Evolutionary conservation across 2,797 vertebrate species (phyloP).

Genomic region (Leptoclinus maculatus): DNA sequence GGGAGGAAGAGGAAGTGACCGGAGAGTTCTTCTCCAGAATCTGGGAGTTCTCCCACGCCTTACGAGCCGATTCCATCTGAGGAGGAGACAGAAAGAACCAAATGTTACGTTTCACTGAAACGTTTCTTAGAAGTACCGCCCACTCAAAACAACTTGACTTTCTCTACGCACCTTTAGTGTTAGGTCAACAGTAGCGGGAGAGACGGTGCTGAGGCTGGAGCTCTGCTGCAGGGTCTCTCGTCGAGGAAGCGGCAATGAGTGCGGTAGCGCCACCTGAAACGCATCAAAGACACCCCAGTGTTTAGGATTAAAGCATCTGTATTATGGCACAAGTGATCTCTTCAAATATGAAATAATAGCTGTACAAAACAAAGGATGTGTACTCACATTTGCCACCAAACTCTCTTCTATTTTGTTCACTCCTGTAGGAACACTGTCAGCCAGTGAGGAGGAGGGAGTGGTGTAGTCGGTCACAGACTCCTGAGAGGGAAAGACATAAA

Average conservation of each 20-base stretch:
- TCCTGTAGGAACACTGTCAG: conserved; percentile 92
- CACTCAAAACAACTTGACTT: neutral
- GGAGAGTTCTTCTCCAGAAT: conserved; percentile 95
- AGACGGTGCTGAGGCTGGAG: conserved; percentile 96
- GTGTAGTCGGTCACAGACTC: conserved; percentile 99
- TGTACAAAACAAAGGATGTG: neutral
- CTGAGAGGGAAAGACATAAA: conserved; percentile 70
- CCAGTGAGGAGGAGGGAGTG: conserved; percentile 93
- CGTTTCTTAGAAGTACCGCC: neutral
- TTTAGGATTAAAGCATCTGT: neutral
- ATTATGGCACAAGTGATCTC: neutral
- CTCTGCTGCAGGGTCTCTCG: conserved; percentile 96
- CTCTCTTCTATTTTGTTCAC: conserved; percentile 95
- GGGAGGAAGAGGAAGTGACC: conserved; percentile 91
- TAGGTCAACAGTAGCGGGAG: conserved; percentile 97
- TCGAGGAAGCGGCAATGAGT: conserved; percentile 93
- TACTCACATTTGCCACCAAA: conserved; percentile 95
- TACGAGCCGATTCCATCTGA: conserved; percentile 99
- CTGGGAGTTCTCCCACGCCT: conserved; percentile 99
- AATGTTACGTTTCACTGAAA: neutral
- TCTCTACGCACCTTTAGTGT: conserved; percentile 92
- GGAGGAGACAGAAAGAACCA: conserved; percentile 3
- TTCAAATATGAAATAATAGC: neutral
- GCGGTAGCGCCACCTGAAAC: conserved; percentile 93
- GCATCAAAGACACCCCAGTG: neutral